Evolutionary conservation across 37 sponge, comb jelly and placozoan genomes (phyloP).

Genomic region (Cliona cf. orientalis): DNA sequence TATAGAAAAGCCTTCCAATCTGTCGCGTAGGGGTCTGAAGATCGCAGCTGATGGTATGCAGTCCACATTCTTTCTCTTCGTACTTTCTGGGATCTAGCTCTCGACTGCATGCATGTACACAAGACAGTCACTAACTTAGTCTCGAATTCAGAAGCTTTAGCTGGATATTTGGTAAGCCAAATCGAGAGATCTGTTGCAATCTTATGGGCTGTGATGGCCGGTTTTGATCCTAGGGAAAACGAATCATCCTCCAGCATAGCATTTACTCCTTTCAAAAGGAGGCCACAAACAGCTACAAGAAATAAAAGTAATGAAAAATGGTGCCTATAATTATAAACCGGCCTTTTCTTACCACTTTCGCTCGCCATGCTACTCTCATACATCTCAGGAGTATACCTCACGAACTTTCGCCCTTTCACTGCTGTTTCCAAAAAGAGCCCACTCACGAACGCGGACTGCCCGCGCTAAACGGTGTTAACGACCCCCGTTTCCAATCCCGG

Average conservation of each 20-base stretch:
- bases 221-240: background rate
- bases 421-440: too few species aligned
- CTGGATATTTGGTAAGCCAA: background rate
- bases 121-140: background rate
- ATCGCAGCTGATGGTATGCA: background rate
- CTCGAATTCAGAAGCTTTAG: background rate
- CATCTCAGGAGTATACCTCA: too few species aligned
- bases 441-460: background rate
- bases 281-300: too few species aligned
- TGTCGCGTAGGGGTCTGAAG: background rate
- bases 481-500: background rate
- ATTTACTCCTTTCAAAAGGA: background rate
- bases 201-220: background rate
- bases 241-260: background rate
- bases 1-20: background rate
- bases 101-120: background rate
- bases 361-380: too few species aligned
- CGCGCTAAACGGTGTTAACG: background rate
- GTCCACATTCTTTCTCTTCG: conserved; percentile 9
- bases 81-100: background rate
- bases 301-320: too few species aligned
- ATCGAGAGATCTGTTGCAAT: background rate
- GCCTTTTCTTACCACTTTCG: too few species aligned
- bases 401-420: too few species aligned
- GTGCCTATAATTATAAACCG: too few species aligned